Base-by-base conservation (phyloP, 2,888 invertebrate genomes). In the Ptycholaimellus sp. region DNA sequence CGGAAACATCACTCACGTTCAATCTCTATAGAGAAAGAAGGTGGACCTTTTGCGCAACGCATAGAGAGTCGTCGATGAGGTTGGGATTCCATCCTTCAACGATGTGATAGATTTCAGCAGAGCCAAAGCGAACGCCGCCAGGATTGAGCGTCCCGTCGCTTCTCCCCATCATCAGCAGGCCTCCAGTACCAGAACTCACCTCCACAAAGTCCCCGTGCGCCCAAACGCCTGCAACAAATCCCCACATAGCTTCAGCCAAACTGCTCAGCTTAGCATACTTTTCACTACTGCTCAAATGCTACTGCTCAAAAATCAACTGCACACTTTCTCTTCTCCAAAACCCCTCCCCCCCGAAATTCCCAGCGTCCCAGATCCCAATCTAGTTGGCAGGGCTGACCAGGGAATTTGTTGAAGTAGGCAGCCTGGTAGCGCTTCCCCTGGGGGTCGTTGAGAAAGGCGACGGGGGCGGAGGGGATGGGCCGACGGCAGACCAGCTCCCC, bases 111-210 rank as follows among this genome's bases (percentile, higher is more conserved):
- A 69, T 67, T 51, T 69, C 69, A n/a, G 68, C 64, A 47, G 66
- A 66, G 19, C 69, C 69, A 53, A 70, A 69, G 21, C 69, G 52
- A 0, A 68, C 67, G 18, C 69, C 69, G 51, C 63, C 65, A 17
- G 68, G 67, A 50, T 69, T 69, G 29, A 69, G 50, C 0, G 67
- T 67, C 1, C 67, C 68, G 54, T 69, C 69, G 55, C 66, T 62
- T 47, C 51, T 23, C 49, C 48, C 40, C 31, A 36, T 5, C 13
- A 19, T 13, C 9, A 37, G 7, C 29, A n/a, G n/a, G n/a, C n/a
- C n/a, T n/a, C n/a, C n/a, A n/a, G n/a, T n/a, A n/a, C n/a, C n/a
- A n/a, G n/a, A n/a, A n/a, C n/a, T n/a, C n/a, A n/a, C n/a, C n/a
- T n/a, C n/a, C n/a, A n/a, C n/a, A 47, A 60, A 67, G 49, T 69